Percentiles rank a stretch among this genome's conserved stretches.
Evolutionary conservation across 1,140 invertebrate genomes (phyloP).

Genomic region (Brachionus angularis): DNA sequence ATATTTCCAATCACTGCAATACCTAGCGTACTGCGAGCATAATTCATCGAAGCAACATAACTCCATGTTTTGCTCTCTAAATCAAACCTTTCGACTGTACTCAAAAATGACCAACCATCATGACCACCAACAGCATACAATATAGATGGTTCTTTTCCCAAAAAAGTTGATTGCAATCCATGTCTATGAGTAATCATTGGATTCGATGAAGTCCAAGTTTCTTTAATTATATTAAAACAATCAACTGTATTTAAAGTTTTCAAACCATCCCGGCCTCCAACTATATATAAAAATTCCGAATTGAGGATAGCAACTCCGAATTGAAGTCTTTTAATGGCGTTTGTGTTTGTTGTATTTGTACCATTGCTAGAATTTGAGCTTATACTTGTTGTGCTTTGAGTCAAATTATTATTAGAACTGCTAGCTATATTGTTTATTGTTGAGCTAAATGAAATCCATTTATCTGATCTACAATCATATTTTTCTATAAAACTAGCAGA

Average conservation of each 20-base stretch:
- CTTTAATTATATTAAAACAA: constrained; percentile 47
- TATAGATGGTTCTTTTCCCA: constrained; percentile 58
- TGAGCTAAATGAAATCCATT: constrained; percentile 65
- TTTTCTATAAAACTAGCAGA: constrained; percentile 78
- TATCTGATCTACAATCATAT: constrained; percentile 77
- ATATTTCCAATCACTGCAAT: constrained; percentile 62
- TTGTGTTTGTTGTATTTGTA: constrained; percentile 11
- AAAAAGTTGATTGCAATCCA: constrained; percentile 79
- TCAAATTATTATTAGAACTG: no score
- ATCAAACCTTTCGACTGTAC: constrained; percentile 77
- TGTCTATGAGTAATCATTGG: constrained; percentile 87
- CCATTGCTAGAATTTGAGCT: neutral
- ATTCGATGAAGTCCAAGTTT: constrained; percentile 73
- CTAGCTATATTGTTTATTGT: constrained; percentile 8
- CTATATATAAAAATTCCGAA: constrained; percentile 78
- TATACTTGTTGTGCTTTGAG: neutral
- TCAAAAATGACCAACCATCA: constrained; percentile 65
- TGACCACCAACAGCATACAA: constrained; percentile 90
- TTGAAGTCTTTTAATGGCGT: constrained; percentile 19
- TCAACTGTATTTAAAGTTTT: constrained; percentile 70
- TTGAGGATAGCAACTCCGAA: constrained; percentile 73
- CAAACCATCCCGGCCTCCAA: constrained; percentile 84
- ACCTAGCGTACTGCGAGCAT: constrained; percentile 63
- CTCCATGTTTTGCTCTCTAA: constrained; percentile 77
- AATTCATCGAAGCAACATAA: constrained; percentile 78